phyloP scores from a whole-genome alignment of 2,113 vertebrate genomes.

The Acanthochromis polyacanthus region DNA sequence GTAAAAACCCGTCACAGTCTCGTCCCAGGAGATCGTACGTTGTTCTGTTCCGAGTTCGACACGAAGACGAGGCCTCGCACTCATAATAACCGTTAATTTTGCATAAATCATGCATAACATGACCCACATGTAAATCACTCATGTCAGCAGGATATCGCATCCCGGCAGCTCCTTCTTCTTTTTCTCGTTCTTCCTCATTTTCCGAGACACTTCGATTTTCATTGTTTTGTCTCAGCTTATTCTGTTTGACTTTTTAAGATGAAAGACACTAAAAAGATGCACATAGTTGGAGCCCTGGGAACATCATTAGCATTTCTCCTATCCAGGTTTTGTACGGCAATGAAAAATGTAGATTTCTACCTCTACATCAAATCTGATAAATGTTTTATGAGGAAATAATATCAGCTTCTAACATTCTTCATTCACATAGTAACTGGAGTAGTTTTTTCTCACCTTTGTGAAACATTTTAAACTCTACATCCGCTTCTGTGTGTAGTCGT shows the following conservation, averaged over 20 bases:
- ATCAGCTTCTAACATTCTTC: too few species aligned
- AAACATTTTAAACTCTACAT: background rate
- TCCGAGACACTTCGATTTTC: slow-evolving; percentile 18
- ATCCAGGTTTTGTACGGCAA: too few species aligned
- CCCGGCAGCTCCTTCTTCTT: slow-evolving; percentile 36
- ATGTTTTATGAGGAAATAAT: too few species aligned
- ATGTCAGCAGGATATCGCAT: slow-evolving; percentile 68
- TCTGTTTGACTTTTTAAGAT: slow-evolving; percentile 19
- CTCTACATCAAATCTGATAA: too few species aligned
- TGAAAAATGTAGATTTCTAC: too few species aligned
- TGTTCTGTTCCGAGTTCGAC: slow-evolving; percentile 54
- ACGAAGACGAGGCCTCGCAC: slow-evolving; percentile 34
- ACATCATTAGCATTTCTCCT: too few species aligned
- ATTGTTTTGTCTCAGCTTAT: slow-evolving; percentile 21
- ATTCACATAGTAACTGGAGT: too few species aligned
- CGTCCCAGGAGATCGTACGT: slow-evolving; percentile 45
- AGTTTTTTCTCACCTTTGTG: background rate
- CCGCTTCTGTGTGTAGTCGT: background rate
- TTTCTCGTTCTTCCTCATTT: slow-evolving; percentile 13
- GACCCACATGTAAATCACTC: slow-evolving; percentile 80
- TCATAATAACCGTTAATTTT: slow-evolving; percentile 75
- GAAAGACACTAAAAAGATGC: background rate
- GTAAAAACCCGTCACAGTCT: slow-evolving; percentile 11
- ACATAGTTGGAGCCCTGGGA: background rate
- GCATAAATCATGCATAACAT: slow-evolving; percentile 79